Evolutionary conservation across 2,113 vertebrate species (phyloP).

Genomic region (Vulpes ferrilata): DNA sequence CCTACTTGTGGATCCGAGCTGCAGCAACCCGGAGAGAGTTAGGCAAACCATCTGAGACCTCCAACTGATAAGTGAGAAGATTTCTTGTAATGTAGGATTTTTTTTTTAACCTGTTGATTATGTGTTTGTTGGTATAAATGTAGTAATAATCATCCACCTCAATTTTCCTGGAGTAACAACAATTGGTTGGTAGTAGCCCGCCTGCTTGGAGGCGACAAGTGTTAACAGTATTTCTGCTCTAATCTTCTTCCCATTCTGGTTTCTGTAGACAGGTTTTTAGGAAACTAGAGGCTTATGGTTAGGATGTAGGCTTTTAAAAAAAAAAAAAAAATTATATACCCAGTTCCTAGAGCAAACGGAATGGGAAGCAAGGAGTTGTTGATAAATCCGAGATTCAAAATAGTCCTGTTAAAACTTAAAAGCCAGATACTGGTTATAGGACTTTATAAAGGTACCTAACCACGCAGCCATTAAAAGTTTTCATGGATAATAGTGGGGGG

Average conservation of each 20-base stretch:
- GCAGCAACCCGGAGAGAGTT: background rate
- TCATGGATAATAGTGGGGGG: constrained; percentile 20
- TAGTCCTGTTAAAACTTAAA: background rate
- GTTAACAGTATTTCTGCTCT: background rate
- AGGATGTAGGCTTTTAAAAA: background rate
- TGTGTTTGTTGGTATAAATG: constrained; percentile 56
- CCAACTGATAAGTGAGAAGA: constrained; percentile 60
- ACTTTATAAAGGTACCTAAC: constrained; percentile 63
- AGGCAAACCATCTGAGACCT: constrained; percentile 51
- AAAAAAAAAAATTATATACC: background rate
- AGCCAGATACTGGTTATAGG: background rate
- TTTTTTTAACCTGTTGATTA: constrained; percentile 73
- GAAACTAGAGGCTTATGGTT: background rate
- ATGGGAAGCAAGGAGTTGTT: constrained; percentile 21
- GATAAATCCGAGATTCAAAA: constrained; percentile 33
- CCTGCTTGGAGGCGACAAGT: background rate
- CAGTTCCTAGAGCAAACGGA: constrained; percentile 13
- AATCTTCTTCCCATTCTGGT: background rate
- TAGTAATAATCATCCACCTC: constrained; percentile 49
- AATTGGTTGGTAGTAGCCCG: background rate
- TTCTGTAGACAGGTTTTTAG: background rate
- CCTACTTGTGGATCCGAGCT: constrained; percentile 64
- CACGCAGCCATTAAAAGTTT: constrained; percentile 46
- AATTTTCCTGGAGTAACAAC: constrained; percentile 34
- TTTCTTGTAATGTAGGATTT: constrained; percentile 19